Base-by-base conservation (phyloP, 35 echinoderm and acorn worm species). In the Apostichopus parvimensis region DNA sequence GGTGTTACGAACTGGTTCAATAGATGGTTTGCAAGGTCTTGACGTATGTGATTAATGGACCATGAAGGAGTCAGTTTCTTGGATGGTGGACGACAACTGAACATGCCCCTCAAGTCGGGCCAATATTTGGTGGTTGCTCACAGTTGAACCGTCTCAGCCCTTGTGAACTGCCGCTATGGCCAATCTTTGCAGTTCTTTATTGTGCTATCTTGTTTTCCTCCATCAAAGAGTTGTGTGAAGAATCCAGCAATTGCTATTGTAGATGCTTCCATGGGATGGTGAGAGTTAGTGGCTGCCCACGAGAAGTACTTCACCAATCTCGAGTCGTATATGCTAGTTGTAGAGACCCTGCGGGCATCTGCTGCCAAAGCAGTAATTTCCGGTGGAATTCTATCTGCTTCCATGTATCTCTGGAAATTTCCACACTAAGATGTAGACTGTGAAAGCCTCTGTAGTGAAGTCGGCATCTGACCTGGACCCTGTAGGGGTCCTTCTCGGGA, bases 361-460 rank as follows among this genome's bases (percentile, higher is more conserved):
- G 34, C 34, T 45, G 34, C 34, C 3, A 45, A 45, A 34, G 28
- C 28, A 34, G 28, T 34, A 21, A 17, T 15, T 15, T 73, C 70
- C 14, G 11, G 10, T 15, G 70, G 14, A 73, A 73, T 73, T 73
- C 70, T 80, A 4, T 25, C 79, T 25, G 55, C 22, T 20, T 68
- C 14, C 1, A 92, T 28, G 26, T 20, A 22, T 55, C 28, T 64
- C 23, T 23, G 0, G 66, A 87, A 6, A 92, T 34, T 83, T 83
- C 80, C 80, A 83, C 57, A 54, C 80, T 83, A 53, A 83, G 80
- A 14, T 83, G 80, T 1, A 83, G 80, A 18, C 23, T 45, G 6
- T 84, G 15, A 5, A 84, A 9, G 18, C 24, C 53, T 17, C 9
- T 25, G 15, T 58, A 52, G 12, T 15, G n/a, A 4, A 84, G 3